Evolutionary conservation across 92 coral and sea anemone species (phyloP), one percentile per base, ranked within the genome.

Genomic region (Porites lobata): DNA sequence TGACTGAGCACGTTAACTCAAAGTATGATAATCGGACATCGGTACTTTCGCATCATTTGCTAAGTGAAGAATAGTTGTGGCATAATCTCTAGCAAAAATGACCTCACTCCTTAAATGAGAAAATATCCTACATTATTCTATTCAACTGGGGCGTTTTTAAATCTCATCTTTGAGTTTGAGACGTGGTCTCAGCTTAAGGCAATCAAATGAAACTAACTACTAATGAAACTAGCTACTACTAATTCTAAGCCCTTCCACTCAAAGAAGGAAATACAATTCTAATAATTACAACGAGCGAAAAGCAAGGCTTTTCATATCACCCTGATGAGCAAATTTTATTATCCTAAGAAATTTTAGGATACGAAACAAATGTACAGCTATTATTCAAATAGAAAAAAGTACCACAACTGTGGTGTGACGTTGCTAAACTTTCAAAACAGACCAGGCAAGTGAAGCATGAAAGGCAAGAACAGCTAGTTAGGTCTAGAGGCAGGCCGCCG

Each of bases 321-420:
- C 65, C 65, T n/a, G n/a, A 15, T 1, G 56, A 21, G 63, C n/a
- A 20, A 12, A 1, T 7, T 1, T 14, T 57, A 50, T 29, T 24
- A 6, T 22, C 79, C 65, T 53, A 14, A 9, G 11, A 26, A 65
- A 9, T 47, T 61, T 1, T 21, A 24, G 65, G 17, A 19, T 76
- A 75, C 58, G 22, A 76, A 76, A 76, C 80, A 76, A 76, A 76
- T 56, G 51, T 26, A 76, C 80, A 77, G 59, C 29, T 77, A 15
- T 26, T 65, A 15, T 51, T 57, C 53, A 43, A 57, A 59, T 58
- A 53, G 59, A 58, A 76, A 59, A 38, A 38, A 38, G 47, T 38
- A 0, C 47, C 47, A 38, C 47, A 38, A 38, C 47, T 38, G 6
- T 38, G 47, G 6, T 38, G 47, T 38, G 6, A 7, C 6, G 47